Conservation (phyloP, 2,113 vertebrate species). For the Leptodactylus fuscus region DNA sequence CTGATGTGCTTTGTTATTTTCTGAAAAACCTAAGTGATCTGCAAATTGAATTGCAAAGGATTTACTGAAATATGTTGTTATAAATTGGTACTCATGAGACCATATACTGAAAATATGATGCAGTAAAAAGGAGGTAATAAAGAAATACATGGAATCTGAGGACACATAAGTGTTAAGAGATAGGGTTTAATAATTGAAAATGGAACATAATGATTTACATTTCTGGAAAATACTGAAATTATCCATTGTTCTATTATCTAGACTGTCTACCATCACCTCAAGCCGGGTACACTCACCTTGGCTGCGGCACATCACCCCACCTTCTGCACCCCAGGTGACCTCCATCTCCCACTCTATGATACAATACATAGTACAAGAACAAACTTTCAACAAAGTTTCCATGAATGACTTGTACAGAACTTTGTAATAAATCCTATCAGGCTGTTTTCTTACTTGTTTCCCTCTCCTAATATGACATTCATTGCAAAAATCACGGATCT, state of each 20-base stretch:
- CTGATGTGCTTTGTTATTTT: conserved; percentile 26
- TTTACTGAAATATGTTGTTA: conserved; percentile 23
- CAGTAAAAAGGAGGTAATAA: neutral
- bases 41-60: conserved; percentile 13
- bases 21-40: conserved; percentile 9
- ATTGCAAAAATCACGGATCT: no score
- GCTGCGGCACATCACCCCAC: no score
- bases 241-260: neutral
- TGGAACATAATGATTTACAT: neutral
- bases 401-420: no score
- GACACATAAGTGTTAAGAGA: neutral
- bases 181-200: neutral
- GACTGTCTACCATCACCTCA: no score
- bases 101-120: neutral
- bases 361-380: no score
- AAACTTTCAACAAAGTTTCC: no score
- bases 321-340: no score
- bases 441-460: no score
- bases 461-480: no score
- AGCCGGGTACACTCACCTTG: no score
- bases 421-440: no score
- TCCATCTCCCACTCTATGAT: no score
- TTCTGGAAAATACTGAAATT: neutral
- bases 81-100: conserved; percentile 14
- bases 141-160: neutral